Conservation (phyloP, 1,140 invertebrate species). For the Adelges cooleyi region DNA sequence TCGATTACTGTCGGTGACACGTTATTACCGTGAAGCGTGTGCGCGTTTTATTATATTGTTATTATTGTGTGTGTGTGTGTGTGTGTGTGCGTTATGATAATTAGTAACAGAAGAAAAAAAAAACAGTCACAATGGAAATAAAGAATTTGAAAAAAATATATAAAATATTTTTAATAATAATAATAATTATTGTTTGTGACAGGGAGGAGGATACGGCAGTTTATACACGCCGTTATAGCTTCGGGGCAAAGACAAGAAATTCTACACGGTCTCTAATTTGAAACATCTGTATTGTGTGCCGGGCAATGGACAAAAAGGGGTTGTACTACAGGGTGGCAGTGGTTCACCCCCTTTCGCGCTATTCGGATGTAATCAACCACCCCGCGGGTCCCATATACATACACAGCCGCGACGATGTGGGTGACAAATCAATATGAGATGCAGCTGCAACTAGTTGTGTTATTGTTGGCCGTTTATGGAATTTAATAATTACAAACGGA, state of each 20-base stretch:
- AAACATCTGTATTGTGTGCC: constrained; percentile 6
- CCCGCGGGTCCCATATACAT: constrained; percentile 2
- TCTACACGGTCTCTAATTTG: background rate
- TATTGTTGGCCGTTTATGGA: background rate
- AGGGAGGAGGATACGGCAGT: too few species aligned
- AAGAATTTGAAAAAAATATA: too few species aligned
- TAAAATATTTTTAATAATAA: too few species aligned
- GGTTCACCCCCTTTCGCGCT: constrained; percentile 7
- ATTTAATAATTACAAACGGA: too few species aligned
- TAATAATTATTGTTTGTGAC: too few species aligned
- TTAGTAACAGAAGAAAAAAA: too few species aligned
- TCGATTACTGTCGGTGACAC: too few species aligned
- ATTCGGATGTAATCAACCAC: constrained; percentile 4
- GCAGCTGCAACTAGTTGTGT: background rate
- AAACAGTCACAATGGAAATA: too few species aligned
- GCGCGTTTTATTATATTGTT: too few species aligned
- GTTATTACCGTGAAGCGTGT: too few species aligned
- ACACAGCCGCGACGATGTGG: background rate
- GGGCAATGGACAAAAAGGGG: constrained; percentile 10
- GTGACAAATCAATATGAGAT: background rate
- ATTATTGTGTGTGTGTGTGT: too few species aligned
- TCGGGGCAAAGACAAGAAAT: background rate
- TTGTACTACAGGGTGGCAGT: background rate
- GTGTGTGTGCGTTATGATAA: too few species aligned
- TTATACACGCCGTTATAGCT: background rate